Evolutionary conservation across 1,140 invertebrate genomes (phyloP).

Genomic region (Drosophila mauritiana): DNA sequence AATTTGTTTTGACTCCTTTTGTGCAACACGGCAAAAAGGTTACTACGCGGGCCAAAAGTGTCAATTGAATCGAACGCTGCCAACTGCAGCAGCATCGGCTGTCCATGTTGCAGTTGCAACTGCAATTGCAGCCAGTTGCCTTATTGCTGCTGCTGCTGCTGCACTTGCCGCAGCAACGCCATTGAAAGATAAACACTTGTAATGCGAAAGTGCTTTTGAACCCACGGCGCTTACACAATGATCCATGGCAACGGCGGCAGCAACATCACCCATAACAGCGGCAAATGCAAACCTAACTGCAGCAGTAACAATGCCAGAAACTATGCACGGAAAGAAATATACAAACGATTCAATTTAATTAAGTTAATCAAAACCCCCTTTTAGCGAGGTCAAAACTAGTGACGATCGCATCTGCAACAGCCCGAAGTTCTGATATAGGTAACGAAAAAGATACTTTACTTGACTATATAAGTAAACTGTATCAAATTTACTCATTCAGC

Average conservation of each 20-base stretch:
- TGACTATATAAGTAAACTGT: too few relatives aligned
- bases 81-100: conserved; percentile 14
- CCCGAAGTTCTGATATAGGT: too few relatives aligned
- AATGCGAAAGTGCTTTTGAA: conserved; percentile 77
- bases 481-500: too few relatives aligned
- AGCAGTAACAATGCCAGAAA: conserved; percentile 13
- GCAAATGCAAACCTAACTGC: conserved; percentile 23
- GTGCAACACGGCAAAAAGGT: conserved; percentile 60
- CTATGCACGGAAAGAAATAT: neutral
- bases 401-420: too few relatives aligned
- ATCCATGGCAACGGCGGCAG: conserved; percentile 24
- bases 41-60: conserved; percentile 72
- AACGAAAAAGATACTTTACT: too few relatives aligned
- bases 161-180: conserved; percentile 44
- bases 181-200: conserved; percentile 75
- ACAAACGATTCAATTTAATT: neutral
- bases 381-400: neutral
- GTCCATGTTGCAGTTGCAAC: conserved; percentile 17
- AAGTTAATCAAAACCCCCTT: neutral
- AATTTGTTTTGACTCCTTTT: conserved; percentile 53
- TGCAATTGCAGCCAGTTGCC: conserved; percentile 14
- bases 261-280: neutral
- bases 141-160: conserved; percentile 20
- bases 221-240: conserved; percentile 70
- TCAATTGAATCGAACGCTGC: conserved; percentile 70